Evolutionary conservation across 2,113 vertebrate species (phyloP).

Genomic region (Dinomys branickii): DNA sequence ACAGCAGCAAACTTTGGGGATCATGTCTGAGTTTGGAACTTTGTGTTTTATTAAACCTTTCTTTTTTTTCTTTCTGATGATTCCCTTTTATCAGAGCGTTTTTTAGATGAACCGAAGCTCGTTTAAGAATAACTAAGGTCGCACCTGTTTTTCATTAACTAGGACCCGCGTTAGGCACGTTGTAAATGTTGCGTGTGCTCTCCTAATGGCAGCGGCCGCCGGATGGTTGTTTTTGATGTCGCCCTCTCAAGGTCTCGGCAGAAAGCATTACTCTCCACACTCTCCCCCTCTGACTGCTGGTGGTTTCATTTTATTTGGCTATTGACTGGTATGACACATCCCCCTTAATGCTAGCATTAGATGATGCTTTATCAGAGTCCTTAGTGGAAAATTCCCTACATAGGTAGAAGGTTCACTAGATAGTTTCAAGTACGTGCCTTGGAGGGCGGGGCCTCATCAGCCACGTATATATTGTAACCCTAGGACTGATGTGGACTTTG

Average conservation of each 20-base stretch:
- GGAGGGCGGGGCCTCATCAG: slow-evolving; percentile 51
- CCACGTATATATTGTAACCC: slow-evolving; percentile 6
- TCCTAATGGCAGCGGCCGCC: slow-evolving; percentile 29
- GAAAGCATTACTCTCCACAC: slow-evolving; percentile 59
- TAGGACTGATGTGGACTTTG: slow-evolving; percentile 54
- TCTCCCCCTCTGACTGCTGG: slow-evolving; percentile 71
- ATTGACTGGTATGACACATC: slow-evolving; percentile 76
- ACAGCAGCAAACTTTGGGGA: not conserved
- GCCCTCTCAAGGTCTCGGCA: slow-evolving; percentile 65
- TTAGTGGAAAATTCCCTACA: slow-evolving; percentile 78
- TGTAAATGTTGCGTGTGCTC: not conserved
- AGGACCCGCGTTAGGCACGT: slow-evolving; percentile 1
- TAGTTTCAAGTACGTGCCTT: slow-evolving; percentile 80
- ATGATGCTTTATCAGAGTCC: slow-evolving; percentile 73
- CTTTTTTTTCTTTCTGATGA: slow-evolving; percentile 22
- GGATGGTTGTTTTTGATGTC: slow-evolving; percentile 61
- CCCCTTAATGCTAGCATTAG: slow-evolving; percentile 72
- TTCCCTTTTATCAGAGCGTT: slow-evolving; percentile 30
- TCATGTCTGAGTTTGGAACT: slow-evolving; percentile 26
- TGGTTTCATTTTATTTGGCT: slow-evolving; percentile 80
- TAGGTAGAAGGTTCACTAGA: slow-evolving; percentile 76
- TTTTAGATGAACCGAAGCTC: not conserved
- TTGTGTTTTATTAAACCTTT: slow-evolving; percentile 8
- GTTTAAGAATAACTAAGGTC: not conserved
- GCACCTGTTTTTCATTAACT: slow-evolving; percentile 26